Conservation (phyloP, 2,113 vertebrate genomes). For the Phocoena phocoena region DNA sequence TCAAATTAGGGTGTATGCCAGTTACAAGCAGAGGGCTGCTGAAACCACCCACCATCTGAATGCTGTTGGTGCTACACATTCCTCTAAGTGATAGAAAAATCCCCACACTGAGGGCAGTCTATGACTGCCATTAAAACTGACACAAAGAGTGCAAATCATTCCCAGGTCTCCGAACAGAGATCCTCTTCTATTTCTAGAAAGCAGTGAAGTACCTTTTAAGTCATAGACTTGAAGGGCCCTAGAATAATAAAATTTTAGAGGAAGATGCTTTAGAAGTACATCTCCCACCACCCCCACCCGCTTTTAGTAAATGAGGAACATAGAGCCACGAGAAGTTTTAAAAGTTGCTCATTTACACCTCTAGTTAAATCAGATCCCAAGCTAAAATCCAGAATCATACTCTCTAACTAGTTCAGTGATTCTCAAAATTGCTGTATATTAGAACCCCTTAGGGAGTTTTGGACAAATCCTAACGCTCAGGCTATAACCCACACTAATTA, state of each 20-base stretch:
- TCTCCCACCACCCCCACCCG: background rate
- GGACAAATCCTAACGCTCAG: background rate
- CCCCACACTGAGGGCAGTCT: background rate
- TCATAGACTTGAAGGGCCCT: background rate
- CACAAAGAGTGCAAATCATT: background rate
- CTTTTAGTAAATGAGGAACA: background rate
- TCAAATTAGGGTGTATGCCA: background rate
- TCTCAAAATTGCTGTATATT: background rate
- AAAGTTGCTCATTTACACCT: background rate
- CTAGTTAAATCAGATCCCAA: background rate
- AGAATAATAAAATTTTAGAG: background rate
- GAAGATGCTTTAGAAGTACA: background rate
- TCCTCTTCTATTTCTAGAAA: background rate
- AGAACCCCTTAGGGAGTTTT: background rate
- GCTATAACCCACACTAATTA: background rate
- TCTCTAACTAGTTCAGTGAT: background rate
- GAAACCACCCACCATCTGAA: background rate
- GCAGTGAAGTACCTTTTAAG: background rate
- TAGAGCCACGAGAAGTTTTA: background rate
- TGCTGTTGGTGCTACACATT: background rate
- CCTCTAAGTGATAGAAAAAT: background rate
- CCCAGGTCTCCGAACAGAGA: background rate
- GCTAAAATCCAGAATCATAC: background rate
- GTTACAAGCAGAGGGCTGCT: background rate
- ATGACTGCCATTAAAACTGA: background rate